These are phyloP conservation scores for Melanotaenia nigrans DNA, from an alignment of 2,797 vertebrate genomes.

Conservation along the genomic window DNA sequence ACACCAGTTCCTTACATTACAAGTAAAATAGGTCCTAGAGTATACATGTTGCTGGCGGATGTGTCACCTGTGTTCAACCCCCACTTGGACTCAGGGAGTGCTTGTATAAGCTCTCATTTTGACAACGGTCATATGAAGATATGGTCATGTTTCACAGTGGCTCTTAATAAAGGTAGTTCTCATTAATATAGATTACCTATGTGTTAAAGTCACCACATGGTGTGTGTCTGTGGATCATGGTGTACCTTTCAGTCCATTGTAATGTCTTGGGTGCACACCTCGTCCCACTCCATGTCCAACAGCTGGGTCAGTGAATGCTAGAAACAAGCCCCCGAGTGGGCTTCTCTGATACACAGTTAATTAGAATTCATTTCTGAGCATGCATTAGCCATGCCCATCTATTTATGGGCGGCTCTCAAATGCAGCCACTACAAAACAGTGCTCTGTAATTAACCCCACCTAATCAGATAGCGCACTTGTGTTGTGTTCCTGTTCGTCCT, in stretches of 20 bases:
- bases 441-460: constrained; percentile 88
- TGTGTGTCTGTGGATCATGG: constrained; percentile 40
- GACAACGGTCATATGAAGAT: constrained; percentile 33
- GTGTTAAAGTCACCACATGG: constrained; percentile 53
- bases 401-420: constrained; percentile 85
- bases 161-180: constrained; percentile 51
- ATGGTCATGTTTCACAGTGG: constrained; percentile 26
- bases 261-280: constrained; percentile 65
- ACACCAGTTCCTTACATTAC: constrained; percentile 11
- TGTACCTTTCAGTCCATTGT: constrained; percentile 43
- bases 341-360: constrained; percentile 80
- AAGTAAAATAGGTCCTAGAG: constrained; percentile 8
- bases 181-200: constrained; percentile 62
- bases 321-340: constrained; percentile 76
- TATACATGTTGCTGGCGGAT: constrained; percentile 2
- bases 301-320: constrained; percentile 72
- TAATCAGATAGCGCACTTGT: constrained; percentile 85
- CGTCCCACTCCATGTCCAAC: constrained; percentile 63
- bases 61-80: constrained; percentile 5
- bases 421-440: constrained; percentile 86
- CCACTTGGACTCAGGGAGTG: constrained; percentile 17
- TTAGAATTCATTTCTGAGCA: constrained; percentile 87
- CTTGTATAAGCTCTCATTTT: constrained; percentile 11
- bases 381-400: constrained; percentile 84
- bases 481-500: constrained; percentile 84